Evolutionary conservation across 2,113 vertebrate genomes (phyloP).

Genomic region (Atherinomorus stipes): DNA sequence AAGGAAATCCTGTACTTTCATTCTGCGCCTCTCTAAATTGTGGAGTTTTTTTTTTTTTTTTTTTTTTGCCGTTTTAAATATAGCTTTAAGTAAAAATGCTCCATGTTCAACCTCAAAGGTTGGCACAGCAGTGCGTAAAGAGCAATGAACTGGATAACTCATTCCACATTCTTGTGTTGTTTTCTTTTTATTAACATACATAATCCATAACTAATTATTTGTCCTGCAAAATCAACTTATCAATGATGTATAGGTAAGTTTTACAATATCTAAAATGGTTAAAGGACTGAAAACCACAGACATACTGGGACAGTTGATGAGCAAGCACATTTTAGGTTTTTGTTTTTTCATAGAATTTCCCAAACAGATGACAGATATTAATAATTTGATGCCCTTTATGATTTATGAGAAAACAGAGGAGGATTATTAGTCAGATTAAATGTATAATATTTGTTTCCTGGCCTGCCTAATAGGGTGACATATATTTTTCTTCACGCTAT

Average conservation of each 20-base stretch:
- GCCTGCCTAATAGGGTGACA: background rate
- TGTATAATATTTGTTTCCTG: background rate
- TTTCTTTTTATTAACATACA: background rate
- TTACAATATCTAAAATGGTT: too few species aligned
- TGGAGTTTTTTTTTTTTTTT: too few species aligned
- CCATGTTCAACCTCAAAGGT: too few species aligned
- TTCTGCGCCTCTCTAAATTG: too few species aligned
- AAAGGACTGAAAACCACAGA: background rate
- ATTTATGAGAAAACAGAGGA: too few species aligned
- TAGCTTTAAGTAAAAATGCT: too few species aligned
- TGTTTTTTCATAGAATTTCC: background rate
- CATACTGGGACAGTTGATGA: background rate
- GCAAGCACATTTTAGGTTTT: background rate
- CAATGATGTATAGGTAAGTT: too few species aligned
- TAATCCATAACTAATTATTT: background rate
- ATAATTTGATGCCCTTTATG: background rate
- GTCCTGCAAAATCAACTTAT: too few species aligned
- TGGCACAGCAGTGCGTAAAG: background rate
- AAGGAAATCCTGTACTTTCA: too few species aligned
- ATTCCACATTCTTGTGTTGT: background rate
- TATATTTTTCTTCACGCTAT: constrained; percentile 14
- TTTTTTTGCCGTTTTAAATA: too few species aligned
- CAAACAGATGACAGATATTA: background rate
- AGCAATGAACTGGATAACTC: background rate
- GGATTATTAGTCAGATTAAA: too few species aligned